A percentile compares a stretch with the other conserved stretches of the same genome.
Evolutionary conservation across 2,113 vertebrate genomes (phyloP).

Genomic region (Tychaedon coryphoeus): DNA sequence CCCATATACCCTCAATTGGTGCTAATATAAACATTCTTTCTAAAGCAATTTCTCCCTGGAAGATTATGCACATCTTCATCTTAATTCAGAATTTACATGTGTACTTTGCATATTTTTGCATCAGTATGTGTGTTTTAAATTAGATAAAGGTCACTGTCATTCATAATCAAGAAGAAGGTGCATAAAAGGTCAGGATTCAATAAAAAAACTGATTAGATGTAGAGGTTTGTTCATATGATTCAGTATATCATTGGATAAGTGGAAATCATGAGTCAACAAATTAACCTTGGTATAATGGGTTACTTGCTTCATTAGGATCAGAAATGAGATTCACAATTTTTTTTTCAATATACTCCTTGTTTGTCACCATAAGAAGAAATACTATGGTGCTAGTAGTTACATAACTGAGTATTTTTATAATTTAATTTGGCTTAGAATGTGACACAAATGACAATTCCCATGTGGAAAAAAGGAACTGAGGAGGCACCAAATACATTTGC

Average conservation of each 20-base stretch:
- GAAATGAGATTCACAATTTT: slow-evolving; percentile 61
- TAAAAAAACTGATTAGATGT: slow-evolving; percentile 78
- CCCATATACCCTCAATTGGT: slow-evolving; percentile 28
- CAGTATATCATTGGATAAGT: slow-evolving; percentile 75
- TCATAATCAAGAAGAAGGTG: slow-evolving; percentile 82
- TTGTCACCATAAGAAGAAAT: slow-evolving; percentile 12
- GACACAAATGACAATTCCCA: slow-evolving; percentile 38
- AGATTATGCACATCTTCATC: slow-evolving; percentile 72
- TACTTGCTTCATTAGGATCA: slow-evolving; percentile 64
- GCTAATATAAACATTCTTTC: slow-evolving; percentile 65
- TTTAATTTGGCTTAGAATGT: slow-evolving; percentile 48
- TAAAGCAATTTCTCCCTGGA: slow-evolving; percentile 62
- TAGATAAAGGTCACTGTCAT: slow-evolving; percentile 86
- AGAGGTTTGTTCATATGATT: slow-evolving; percentile 76
- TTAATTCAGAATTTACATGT: slow-evolving; percentile 82
- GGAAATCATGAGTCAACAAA: slow-evolving; percentile 77
- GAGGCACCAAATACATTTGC: neutral
- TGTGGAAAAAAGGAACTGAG: slow-evolving; percentile 35
- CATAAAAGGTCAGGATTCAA: slow-evolving; percentile 84
- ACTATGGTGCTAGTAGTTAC: slow-evolving; percentile 4
- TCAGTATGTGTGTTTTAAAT: slow-evolving; percentile 78
- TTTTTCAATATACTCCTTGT: slow-evolving; percentile 36
- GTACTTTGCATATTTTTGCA: slow-evolving; percentile 84
- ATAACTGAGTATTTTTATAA: slow-evolving; percentile 36
- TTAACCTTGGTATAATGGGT: slow-evolving; percentile 71